Conservation (phyloP, 1,140 invertebrate genomes). For the Lineus longissimus region DNA sequence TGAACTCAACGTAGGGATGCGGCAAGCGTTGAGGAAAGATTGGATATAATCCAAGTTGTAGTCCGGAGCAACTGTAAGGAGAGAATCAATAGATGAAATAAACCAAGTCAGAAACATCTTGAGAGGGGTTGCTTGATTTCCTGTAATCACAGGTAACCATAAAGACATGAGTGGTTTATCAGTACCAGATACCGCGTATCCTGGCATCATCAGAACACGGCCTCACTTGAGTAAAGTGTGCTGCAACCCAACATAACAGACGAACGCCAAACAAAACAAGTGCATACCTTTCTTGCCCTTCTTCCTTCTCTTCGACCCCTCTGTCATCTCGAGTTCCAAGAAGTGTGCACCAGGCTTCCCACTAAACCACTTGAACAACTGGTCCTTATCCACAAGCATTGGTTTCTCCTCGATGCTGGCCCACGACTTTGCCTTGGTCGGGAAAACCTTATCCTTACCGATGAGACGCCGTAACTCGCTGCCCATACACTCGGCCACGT, state of each 20-base stretch:
- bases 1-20: constrained; percentile 30
- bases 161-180: no score
- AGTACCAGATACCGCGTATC: no score
- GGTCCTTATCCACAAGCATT: constrained; percentile 38
- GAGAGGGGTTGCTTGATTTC: no score
- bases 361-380: constrained; percentile 43
- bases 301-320: not conserved
- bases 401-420: constrained; percentile 32
- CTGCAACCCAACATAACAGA: no score
- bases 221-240: no score
- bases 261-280: no score
- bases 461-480: no score
- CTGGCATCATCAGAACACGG: no score
- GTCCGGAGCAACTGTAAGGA: not conserved
- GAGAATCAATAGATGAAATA: not conserved
- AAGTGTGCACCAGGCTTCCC: constrained; percentile 35
- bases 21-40: constrained; percentile 28
- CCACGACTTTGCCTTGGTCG: constrained; percentile 32
- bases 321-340: constrained; percentile 24
- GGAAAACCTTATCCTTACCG: constrained; percentile 22
- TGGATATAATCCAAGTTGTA: constrained; percentile 18
- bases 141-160: no score
- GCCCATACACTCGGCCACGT: not conserved
- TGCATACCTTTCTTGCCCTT: not conserved
- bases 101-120: not conserved